Conservation (phyloP, 2,888 invertebrate species). For the Catocala nupta region DNA sequence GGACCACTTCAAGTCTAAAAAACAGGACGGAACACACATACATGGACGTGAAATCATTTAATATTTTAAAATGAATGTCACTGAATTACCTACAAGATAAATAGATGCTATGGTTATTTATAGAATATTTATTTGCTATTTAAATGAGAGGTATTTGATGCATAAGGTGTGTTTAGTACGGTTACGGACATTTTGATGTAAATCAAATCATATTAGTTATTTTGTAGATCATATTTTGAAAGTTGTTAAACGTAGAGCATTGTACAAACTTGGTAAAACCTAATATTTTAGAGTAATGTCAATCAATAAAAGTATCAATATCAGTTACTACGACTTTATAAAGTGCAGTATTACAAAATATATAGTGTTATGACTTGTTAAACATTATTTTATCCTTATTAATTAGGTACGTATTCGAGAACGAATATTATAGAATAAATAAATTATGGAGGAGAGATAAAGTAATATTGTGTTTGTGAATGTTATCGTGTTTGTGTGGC, state of each 20-base stretch:
- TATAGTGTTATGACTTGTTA: neutral
- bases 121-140: neutral
- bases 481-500: slow-evolving; percentile 52
- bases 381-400: slow-evolving; percentile 21
- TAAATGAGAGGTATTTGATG: neutral
- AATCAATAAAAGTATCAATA: too few species aligned
- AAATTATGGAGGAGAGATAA: slow-evolving; percentile 39
- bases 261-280: too few species aligned
- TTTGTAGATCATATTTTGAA: neutral
- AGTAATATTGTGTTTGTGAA: slow-evolving; percentile 36
- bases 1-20: neutral
- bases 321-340: too few species aligned
- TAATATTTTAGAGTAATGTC: too few species aligned
- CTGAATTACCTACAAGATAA: neutral
- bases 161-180: neutral
- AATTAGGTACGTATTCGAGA: slow-evolving; percentile 19
- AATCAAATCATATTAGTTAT: slow-evolving; percentile 8
- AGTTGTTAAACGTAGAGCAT: neutral
- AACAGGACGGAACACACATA: neutral
- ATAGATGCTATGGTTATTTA: slow-evolving; percentile 5
- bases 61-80: neutral
- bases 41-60: neutral
- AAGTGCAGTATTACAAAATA: neutral
- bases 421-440: slow-evolving; percentile 20
- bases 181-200: neutral